A percentile compares a stretch with the other conserved stretches of the same genome.
Conservation (phyloP, 2,113 vertebrate genomes). For the Myrmecobius fasciatus region DNA sequence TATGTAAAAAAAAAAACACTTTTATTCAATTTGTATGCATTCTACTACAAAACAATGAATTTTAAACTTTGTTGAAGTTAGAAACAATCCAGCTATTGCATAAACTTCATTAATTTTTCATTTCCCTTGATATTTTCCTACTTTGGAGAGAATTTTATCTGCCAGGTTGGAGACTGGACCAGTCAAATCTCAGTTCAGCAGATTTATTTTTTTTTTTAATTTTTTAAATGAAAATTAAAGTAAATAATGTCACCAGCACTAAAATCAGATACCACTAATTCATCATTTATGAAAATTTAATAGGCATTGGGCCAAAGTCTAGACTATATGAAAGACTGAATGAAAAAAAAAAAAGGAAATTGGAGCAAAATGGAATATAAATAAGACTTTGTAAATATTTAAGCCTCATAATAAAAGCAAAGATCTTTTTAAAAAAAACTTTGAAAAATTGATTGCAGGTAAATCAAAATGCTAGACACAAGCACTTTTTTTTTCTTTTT, state of each 20-base stretch:
- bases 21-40: background rate
- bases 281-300: background rate
- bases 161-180: background rate
- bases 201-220: background rate
- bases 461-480: background rate
- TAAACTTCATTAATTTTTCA: background rate
- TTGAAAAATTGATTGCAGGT: constrained; percentile 7
- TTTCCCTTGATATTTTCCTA: background rate
- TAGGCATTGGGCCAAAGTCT: background rate
- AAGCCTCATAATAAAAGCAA: background rate
- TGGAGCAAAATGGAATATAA: constrained; percentile 16
- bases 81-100: background rate
- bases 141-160: background rate
- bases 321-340: background rate
- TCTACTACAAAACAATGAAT: background rate
- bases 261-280: background rate
- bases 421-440: background rate
- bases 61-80: background rate
- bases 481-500: background rate
- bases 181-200: background rate
- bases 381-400: background rate
- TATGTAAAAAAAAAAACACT: background rate
- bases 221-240: background rate
- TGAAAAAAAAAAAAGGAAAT: background rate
- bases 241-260: background rate